Percentiles rank a stretch among this genome's conserved stretches.
phyloP scores from a whole-genome alignment of 2,888 invertebrate species.

The Campoletis raptor region DNA sequence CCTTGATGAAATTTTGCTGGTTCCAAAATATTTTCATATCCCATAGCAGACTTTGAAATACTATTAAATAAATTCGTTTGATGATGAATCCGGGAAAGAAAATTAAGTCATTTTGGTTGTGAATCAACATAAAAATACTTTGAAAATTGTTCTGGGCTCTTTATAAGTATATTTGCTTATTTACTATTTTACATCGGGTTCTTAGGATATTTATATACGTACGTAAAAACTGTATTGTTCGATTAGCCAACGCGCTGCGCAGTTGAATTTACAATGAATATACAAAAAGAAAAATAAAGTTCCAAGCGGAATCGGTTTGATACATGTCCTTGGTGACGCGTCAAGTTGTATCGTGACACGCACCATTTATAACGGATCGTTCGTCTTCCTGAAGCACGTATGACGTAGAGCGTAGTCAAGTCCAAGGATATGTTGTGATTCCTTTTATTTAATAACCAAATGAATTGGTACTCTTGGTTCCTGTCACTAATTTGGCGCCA shows the following conservation, averaged over 20 bases:
- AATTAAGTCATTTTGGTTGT: not conserved
- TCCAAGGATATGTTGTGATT: not conserved
- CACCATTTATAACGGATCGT: conserved; percentile 23
- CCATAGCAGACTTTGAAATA: not conserved
- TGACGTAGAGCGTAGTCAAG: conserved; percentile 10
- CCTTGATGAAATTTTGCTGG: not conserved
- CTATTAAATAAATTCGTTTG: not conserved
- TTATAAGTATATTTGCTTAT: not conserved
- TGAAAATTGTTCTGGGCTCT: not conserved
- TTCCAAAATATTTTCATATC: not conserved
- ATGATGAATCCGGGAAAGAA: not conserved
- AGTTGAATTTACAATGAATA: not conserved
- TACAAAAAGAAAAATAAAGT: not conserved
- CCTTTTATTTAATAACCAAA: not conserved
- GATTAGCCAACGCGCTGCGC: not conserved
- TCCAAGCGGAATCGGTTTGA: not conserved
- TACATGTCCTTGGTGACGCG: not conserved
- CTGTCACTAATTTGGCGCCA: not conserved
- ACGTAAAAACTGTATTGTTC: not conserved
- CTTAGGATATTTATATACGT: not conserved
- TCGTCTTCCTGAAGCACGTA: conserved; percentile 41
- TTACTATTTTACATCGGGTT: not conserved
- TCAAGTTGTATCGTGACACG: not conserved
- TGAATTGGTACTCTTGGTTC: not conserved
- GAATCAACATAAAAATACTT: not conserved